Evolutionary conservation across 2,797 vertebrate genomes (phyloP).

Genomic region (Mormyrops attenuatus): DNA sequence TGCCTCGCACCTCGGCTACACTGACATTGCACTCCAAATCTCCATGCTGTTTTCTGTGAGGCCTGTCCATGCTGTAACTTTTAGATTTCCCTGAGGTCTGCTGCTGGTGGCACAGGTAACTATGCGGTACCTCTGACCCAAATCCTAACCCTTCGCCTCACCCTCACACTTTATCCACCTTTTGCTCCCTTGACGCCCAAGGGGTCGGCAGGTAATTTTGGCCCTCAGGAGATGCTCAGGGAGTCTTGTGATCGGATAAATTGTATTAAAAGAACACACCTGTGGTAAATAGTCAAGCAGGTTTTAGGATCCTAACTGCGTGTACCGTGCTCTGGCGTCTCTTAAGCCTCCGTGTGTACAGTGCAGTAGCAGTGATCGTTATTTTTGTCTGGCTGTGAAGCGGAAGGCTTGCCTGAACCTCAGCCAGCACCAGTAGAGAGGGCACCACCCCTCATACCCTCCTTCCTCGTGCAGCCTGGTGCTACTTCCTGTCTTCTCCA

Average conservation of each 20-base stretch:
- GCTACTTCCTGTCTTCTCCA: constrained; percentile 53
- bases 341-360: background rate
- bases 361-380: background rate
- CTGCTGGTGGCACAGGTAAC: background rate
- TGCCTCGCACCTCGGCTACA: background rate
- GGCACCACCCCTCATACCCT: background rate
- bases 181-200: background rate
- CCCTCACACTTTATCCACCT: background rate
- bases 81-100: background rate
- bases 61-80: background rate
- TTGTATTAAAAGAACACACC: background rate
- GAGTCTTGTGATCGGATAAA: background rate
- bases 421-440: background rate
- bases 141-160: background rate
- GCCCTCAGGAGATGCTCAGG: background rate
- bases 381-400: constrained; percentile 3
- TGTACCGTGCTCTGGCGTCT: background rate
- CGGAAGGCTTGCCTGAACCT: background rate
- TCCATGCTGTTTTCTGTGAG: background rate
- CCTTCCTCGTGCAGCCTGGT: constrained; percentile 41
- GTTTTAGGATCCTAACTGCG: background rate
- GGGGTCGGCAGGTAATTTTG: background rate
- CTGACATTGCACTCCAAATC: background rate
- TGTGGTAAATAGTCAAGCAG: background rate
- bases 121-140: background rate